These are phyloP conservation scores for Ormyrus rosae DNA, from an alignment of 2,888 invertebrate species.

Conservation along the genomic window DNA sequence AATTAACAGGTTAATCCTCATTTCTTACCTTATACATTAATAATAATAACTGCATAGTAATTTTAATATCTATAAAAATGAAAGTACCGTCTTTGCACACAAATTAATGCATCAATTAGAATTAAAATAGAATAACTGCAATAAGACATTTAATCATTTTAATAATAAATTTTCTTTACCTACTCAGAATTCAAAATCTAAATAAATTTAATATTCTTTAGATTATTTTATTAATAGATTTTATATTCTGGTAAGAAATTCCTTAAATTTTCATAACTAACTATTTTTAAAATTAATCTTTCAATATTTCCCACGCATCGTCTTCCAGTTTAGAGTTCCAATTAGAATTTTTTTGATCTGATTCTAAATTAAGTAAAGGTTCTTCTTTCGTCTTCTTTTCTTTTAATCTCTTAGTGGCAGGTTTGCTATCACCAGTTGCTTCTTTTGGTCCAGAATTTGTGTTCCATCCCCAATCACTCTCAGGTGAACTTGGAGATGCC, in stretches of 20 bases:
- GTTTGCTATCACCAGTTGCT: conserved; percentile 59
- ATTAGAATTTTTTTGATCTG: conserved; percentile 65
- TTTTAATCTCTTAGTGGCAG: conserved; percentile 59
- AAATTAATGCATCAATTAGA: conserved; percentile 29
- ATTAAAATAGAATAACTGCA: conserved; percentile 33
- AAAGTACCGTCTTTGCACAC: conserved; percentile 23
- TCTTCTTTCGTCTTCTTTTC: conserved; percentile 65
- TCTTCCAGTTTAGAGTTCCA: conserved; percentile 72
- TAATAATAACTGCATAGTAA: conserved; percentile 20
- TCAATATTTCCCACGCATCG: conserved; percentile 73
- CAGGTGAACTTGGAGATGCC: conserved; percentile 62
- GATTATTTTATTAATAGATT: conserved; percentile 40
- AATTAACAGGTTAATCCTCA: conserved; percentile 9
- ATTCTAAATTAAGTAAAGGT: conserved; percentile 68
- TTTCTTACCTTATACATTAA: conserved; percentile 9
- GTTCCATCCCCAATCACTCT: conserved; percentile 69
- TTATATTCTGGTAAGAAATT: conserved; percentile 49
- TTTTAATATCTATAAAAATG: conserved; percentile 19
- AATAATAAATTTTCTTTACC: conserved; percentile 18
- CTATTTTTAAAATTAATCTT: conserved; percentile 67
- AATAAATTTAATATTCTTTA: conserved; percentile 42
- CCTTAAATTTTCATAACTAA: conserved; percentile 55
- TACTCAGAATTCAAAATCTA: conserved; percentile 46
- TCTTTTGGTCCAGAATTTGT: conserved; percentile 62
- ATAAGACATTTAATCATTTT: conserved; percentile 23